Percentiles rank a stretch among this genome's conserved stretches.
phyloP scores from a whole-genome alignment of 1,140 invertebrate species.

The Cotesia vestalis region DNA sequence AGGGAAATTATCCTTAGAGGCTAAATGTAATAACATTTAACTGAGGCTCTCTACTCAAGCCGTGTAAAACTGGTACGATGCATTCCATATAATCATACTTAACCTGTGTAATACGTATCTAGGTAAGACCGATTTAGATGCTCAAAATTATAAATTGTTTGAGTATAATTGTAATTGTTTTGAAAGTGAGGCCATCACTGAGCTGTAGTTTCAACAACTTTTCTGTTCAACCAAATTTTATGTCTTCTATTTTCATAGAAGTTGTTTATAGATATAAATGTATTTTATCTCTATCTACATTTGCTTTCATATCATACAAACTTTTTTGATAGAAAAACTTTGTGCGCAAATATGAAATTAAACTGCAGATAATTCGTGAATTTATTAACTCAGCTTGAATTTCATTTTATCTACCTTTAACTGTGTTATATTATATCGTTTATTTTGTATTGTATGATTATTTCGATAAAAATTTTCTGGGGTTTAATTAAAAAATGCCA shows the following conservation, averaged over 20 bases:
- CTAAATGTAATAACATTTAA: slow-evolving; percentile 60
- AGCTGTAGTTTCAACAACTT: slow-evolving; percentile 16
- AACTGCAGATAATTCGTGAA: too few species aligned
- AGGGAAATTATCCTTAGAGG: slow-evolving; percentile 58
- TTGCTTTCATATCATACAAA: too few species aligned
- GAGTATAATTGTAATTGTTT: slow-evolving; percentile 61
- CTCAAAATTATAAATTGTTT: slow-evolving; percentile 60
- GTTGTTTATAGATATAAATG: neutral
- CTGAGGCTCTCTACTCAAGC: slow-evolving; percentile 31
- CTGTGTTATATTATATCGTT: too few species aligned
- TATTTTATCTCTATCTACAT: too few species aligned
- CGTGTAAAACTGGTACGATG: slow-evolving; percentile 15
- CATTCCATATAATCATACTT: slow-evolving; percentile 7
- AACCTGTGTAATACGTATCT: slow-evolving; percentile 19
- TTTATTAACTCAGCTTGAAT: too few species aligned
- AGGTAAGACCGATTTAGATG: slow-evolving; percentile 24
- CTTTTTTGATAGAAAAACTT: too few species aligned
- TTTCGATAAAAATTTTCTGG: too few species aligned
- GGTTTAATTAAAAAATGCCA: too few species aligned
- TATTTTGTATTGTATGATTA: too few species aligned
- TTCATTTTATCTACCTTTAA: too few species aligned
- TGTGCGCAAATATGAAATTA: too few species aligned
- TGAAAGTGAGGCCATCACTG: slow-evolving; percentile 37
- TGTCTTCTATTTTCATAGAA: neutral
- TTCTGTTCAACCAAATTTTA: neutral